Evolutionary conservation across 2,113 vertebrate species (phyloP), one percentile per base, ranked within the genome.

Genomic region (Addax nasomaculatus): DNA sequence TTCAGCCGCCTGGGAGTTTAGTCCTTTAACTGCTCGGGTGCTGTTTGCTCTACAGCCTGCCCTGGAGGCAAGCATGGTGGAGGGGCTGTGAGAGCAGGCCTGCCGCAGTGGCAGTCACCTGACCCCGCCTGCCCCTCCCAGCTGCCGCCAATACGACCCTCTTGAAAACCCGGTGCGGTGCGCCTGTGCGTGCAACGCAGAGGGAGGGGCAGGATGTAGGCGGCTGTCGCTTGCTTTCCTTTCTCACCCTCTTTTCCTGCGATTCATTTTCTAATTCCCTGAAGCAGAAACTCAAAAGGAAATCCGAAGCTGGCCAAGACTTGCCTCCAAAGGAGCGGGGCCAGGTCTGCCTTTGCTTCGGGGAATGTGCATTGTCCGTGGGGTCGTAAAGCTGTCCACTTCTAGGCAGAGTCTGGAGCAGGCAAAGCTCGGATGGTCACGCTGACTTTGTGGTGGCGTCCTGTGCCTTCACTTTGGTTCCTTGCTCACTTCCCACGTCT

Each of bases 201-300:
- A 21, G 43, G 45, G 33, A 19, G 30, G 12, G 10, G 36, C 4
- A 33, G 73, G 73, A 36, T 36, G 27, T 57, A 17, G 25, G 17
- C 47, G 47, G 1, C 62, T 84, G 67, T 83, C 1, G 0, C 5
- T 47, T 36, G 80, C 80, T 55, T 91, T 94, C 95, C 89, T 95
- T 85, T 81, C 86, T 58, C 60, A 89, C 64, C 36, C 91, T 45
- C 90, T 90, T 67, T 97, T 94, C 97, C 92, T 88, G 58, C 0
- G 4, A 81, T 89, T 95, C 76, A 49, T 79, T 45, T 93, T 90
- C 81, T 92, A 88, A 85, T 90, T 97, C 93, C 85, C 10, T 95
- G 92, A 97, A 92, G 80, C 73, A 51, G 87, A 94, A 86, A 85
- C 85, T 78, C 33, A 85, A 51, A 85, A 92, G 97, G 88, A 97